Percentiles rank a stretch among this genome's conserved stretches.
Conservation (phyloP, 2,888 invertebrate genomes). For the Orthonychiurus folsomi region DNA sequence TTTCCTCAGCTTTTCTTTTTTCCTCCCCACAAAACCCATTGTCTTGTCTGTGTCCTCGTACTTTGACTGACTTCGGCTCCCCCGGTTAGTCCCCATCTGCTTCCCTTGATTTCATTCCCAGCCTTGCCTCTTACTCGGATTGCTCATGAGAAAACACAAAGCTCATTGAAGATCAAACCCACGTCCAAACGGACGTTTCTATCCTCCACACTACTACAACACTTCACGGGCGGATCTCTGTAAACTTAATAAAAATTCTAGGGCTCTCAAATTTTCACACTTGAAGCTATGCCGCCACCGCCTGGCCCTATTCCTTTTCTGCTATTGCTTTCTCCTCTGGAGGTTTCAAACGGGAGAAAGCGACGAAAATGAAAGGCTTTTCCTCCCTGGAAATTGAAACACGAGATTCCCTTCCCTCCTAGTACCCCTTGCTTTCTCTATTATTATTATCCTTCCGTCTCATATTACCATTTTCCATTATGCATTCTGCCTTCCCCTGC, state of each 20-base stretch:
- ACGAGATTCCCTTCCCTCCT: background rate
- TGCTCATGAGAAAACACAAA: background rate
- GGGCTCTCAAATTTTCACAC: slow-evolving; percentile 1
- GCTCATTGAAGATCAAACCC: background rate
- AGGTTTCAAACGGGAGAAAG: background rate
- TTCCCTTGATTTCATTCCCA: background rate
- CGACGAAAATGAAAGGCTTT: background rate
- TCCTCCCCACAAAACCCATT: background rate
- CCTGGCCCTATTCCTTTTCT: too few species aligned
- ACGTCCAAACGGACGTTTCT: background rate
- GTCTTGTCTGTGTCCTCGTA: background rate
- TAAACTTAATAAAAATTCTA: background rate
- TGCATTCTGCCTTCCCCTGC: background rate
- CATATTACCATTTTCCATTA: slow-evolving; percentile 1
- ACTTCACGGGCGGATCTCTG: background rate
- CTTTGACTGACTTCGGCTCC: background rate
- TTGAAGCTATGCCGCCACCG: too few species aligned
- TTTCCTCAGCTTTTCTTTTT: too few species aligned
- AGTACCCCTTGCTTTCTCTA: background rate
- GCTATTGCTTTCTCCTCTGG: background rate
- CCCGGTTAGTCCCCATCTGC: background rate
- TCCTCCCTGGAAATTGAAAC: background rate
- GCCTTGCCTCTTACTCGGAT: too few species aligned
- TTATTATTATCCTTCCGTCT: background rate
- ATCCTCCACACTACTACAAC: background rate